Conservation (phyloP, 2,113 vertebrate species). For the Oryzias melastigma region DNA sequence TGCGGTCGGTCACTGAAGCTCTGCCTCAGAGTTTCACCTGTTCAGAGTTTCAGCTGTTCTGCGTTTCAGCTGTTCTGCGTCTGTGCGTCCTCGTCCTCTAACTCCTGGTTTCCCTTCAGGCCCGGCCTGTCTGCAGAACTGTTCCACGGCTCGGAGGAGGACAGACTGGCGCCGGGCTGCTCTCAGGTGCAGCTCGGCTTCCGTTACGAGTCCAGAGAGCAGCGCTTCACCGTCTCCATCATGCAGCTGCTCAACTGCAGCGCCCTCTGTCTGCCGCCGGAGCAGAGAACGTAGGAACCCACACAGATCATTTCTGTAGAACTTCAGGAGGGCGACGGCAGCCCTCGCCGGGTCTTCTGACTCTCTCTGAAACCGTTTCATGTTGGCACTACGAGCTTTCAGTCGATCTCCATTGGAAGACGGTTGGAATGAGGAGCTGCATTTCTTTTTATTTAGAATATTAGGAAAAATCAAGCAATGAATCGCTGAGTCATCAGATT, state of each 20-base stretch:
- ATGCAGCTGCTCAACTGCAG: constrained; percentile 86
- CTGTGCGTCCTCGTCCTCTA: too few species aligned
- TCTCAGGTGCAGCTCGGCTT: constrained; percentile 89
- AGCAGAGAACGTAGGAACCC: constrained; percentile 80
- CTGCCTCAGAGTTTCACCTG: too few species aligned
- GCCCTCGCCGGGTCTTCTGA: not conserved
- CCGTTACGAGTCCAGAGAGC: constrained; percentile 89
- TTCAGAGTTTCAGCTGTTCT: not conserved
- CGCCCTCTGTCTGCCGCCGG: constrained; percentile 80
- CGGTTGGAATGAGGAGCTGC: too few species aligned
- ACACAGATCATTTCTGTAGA: not conserved
- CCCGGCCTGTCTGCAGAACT: constrained; percentile 65
- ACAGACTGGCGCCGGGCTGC: constrained; percentile 71
- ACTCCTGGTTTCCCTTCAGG: constrained; percentile 35
- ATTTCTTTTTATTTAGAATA: too few species aligned
- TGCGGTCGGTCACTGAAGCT: too few species aligned
- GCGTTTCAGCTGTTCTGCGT: not conserved
- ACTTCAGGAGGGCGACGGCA: not conserved
- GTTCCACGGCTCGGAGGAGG: constrained; percentile 77
- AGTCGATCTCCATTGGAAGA: too few species aligned
- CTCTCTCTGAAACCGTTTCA: too few species aligned
- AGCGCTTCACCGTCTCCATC: constrained; percentile 87
- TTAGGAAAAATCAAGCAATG: too few species aligned
- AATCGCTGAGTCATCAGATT: too few species aligned
- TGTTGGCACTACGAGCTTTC: too few species aligned